Base-by-base conservation (phyloP, 1,140 invertebrate genomes). In the Drosophila tristis region DNA sequence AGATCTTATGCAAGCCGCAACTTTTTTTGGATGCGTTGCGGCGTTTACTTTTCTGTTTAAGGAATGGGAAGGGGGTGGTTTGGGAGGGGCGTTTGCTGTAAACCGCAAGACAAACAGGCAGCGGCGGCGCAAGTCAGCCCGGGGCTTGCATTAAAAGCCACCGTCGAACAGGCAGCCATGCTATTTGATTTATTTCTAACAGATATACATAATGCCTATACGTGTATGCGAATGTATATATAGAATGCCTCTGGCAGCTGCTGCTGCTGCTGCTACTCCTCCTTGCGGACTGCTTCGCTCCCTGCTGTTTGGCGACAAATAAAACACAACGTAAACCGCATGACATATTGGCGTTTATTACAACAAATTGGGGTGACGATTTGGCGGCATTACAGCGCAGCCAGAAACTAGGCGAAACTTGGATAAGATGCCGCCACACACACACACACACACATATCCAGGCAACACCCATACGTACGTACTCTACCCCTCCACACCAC, bases 331-430 rank as follows among this genome's bases (percentile, higher is more conserved):
- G 77, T 67, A 78, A 72, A 77, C 80, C 80, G 51, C 77, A 90
- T 85, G 82, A 89, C 77, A 90, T 85, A 90, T 89, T 90, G 86
- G 80, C 80, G 74, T 81, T 87, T 91, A 91, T 90, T 90, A 79
- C 89, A 90, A 79, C 64, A 90, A 90, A 90, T 85, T 90, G 82
- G 73, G 77, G 80, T 77, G 75, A 77, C 78, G 68, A 85, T 79
- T 77, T 90, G 78, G 65, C 64, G 71, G 66, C 54, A 74, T 74
- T 80, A 68, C 64, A 70, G 61, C 15, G 49, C 31, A 65, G 53
- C 71, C 56, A 51, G 57, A 76, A 74, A 66, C 70, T 72, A 80
- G 66, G 70, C 66, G 54, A 73, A 73, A 65, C 50, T 73, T 29
- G 73, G 76, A 82, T 82, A 82, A 84, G 62, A 63, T 50, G 57